A percentile compares a stretch with the other conserved stretches of the same genome.
Conservation (phyloP, 2,888 invertebrate species). For the Drosophila stalkeri region DNA sequence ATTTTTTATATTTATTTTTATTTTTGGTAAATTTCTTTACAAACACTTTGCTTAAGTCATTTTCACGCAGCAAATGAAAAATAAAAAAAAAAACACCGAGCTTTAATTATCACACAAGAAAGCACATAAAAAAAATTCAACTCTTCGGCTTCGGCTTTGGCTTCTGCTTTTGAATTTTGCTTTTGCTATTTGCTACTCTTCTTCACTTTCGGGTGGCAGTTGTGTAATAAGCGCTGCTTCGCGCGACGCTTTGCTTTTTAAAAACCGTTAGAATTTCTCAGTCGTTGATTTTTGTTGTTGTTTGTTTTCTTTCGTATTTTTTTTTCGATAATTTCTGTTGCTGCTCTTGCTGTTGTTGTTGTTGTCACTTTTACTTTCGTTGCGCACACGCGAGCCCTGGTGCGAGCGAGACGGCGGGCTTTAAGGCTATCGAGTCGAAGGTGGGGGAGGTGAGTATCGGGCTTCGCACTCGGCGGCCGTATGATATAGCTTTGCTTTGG, state of each 20-base stretch:
- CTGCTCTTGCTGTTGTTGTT: neutral
- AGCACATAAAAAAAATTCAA: constrained; percentile 15
- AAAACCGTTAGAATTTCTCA: constrained; percentile 68
- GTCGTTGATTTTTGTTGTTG: constrained; percentile 6
- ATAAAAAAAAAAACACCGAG: constrained; percentile 23
- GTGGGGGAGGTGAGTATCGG: neutral
- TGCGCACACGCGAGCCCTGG: constrained; percentile 36
- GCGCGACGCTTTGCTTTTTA: constrained; percentile 20
- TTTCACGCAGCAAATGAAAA: constrained; percentile 51
- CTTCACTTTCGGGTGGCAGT: constrained; percentile 21
- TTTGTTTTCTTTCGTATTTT: constrained; percentile 18
- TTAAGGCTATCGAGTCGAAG: constrained; percentile 8
- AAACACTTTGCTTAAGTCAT: constrained; percentile 51
- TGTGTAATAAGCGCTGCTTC: constrained; percentile 48
- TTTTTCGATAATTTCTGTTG: constrained; percentile 10
- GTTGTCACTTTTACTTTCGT: constrained; percentile 70
- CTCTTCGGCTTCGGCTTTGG: constrained; percentile 13
- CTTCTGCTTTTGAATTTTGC: constrained; percentile 1
- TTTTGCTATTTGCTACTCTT: constrained; percentile 15
- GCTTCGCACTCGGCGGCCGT: constrained; percentile 15
- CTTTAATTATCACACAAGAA: constrained; percentile 41
- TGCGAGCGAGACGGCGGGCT: constrained; percentile 2
- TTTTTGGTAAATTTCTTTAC: constrained; percentile 26
- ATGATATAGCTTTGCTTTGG: constrained; percentile 39
- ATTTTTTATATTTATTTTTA: neutral